phyloP scores from a whole-genome alignment of 2,888 invertebrate species.

The Nomada flava region DNA sequence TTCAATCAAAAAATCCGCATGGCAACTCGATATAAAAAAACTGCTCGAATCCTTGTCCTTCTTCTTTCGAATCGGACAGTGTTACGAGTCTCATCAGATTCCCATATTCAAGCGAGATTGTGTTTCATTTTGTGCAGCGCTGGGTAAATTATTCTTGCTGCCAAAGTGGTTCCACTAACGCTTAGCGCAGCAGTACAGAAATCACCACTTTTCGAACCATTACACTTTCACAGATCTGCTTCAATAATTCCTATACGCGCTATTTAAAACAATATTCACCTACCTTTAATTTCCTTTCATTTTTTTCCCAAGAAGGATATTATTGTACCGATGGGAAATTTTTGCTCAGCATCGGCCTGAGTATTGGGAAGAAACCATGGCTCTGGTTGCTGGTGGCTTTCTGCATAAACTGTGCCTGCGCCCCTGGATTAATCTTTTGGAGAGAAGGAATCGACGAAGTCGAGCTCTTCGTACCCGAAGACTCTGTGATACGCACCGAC shows the following conservation, averaged over 20 bases:
- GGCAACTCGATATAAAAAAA: neutral
- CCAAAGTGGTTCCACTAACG: neutral
- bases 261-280: neutral
- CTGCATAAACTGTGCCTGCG: constrained; percentile 75
- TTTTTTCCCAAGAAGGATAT: no score
- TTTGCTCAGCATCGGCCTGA: constrained; percentile 75
- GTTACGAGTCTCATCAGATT: neutral
- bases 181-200: neutral
- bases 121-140: neutral
- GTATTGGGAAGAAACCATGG: constrained; percentile 78
- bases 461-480: constrained; percentile 79
- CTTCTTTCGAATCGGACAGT: neutral
- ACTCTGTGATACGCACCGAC: constrained; percentile 78
- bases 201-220: neutral
- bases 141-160: neutral
- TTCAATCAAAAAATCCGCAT: constrained; percentile 11
- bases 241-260: no score
- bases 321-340: neutral
- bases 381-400: constrained; percentile 76
- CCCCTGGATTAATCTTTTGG: constrained; percentile 80
- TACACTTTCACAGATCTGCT: neutral
- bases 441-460: constrained; percentile 80
- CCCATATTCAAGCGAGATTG: neutral
- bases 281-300: neutral
- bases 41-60: neutral